Conservation (phyloP, 2,888 invertebrate species). For the Meghimatium bilineatum region DNA sequence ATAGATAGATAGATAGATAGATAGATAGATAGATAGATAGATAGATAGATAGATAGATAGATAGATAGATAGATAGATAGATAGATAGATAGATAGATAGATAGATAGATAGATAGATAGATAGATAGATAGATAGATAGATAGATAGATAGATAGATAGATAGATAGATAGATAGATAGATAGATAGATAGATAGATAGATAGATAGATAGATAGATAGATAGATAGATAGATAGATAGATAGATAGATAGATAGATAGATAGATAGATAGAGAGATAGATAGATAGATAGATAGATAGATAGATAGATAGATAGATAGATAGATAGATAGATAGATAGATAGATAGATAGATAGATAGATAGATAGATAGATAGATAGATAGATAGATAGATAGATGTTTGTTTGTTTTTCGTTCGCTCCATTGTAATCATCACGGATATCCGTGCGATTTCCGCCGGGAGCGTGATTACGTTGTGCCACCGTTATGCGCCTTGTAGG, state of each 20-base stretch:
- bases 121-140: conserved; percentile 5
- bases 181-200: conserved; percentile 1
- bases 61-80: not conserved
- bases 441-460: no score
- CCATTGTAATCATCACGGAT: no score
- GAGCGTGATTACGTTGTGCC: no score
- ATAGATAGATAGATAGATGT: no score
- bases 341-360: conserved; percentile 17
- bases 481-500: no score
- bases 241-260: conserved; percentile 21
- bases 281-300: conserved; percentile 27
- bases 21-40: not conserved
- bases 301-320: conserved; percentile 27
- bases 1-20: conserved; percentile 12
- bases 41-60: not conserved
- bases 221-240: conserved; percentile 1
- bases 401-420: no score
- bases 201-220: not conserved
- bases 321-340: conserved; percentile 23
- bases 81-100: conserved; percentile 2
- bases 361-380: conserved; percentile 13
- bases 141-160: conserved; percentile 24
- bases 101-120: conserved; percentile 5
- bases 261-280: no score
- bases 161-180: conserved; percentile 1